Evolutionary conservation across 2,113 vertebrate species (phyloP), one percentile per base, ranked within the genome.

Genomic region (Brachyhypopomus occidentalis): DNA sequence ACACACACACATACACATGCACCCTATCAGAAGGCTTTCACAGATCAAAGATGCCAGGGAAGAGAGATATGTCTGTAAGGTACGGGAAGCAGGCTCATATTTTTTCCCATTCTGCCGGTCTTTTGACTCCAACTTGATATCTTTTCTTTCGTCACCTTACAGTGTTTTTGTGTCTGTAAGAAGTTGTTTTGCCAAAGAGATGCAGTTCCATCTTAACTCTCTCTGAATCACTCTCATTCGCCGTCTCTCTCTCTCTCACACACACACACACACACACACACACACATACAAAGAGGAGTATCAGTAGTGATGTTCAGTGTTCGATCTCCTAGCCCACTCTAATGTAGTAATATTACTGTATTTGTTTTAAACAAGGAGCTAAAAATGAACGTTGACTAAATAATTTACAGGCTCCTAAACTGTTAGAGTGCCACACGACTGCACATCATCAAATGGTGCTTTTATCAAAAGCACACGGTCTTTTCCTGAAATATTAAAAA

Each of bases 321-420:
- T 83, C 75, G 76, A 56, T 58, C 84, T 86, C 85, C n/a, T 72
- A 41, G 75, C 67, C 71, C 59, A 36, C 67, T 14, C 86, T 91
- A 91, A 92, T 91, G 89, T 90, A 85, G 89, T 92, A 92, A 90
- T 90, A 91, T 90, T 91, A 90, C 92, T 93, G 92, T 91, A 92
- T 93, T 92, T 90, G 90, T 89, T 92, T 92, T 92, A 91, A 92
- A 91, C 88, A 89, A 86, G 66, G 83, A 83, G 89, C 90, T 91
- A 92, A 92, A 93, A 94, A 91, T 91, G 88, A 90, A 90, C 84
- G n/a, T 2, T 5, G 63, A 84, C 83, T 94, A 70, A 90, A 92
- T 92, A 88, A 90, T 91, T 85, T 87, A 92, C 86, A 83, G 83
- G 73, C 78, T 87, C 41, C 79, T 87, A 89, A 92, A 88, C 88